A percentile compares a stretch with the other conserved stretches of the same genome.
phyloP scores from a whole-genome alignment of 2,113 vertebrate genomes.

The Ciconia maguari region DNA sequence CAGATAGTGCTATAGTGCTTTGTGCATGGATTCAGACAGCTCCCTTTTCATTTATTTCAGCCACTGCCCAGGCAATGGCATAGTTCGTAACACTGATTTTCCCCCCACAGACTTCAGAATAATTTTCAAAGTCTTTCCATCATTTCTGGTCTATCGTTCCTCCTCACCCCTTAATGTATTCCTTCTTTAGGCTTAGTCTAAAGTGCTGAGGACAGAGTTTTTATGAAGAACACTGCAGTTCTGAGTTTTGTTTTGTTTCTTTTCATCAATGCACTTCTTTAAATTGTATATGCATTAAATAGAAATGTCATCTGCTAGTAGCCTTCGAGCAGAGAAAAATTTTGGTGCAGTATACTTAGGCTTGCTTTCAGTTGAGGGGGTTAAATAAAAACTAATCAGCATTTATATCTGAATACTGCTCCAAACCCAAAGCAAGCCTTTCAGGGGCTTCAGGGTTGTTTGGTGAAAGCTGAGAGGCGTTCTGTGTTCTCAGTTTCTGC shows the following conservation, averaged over 20 bases:
- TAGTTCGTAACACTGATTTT: neutral
- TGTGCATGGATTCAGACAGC: neutral
- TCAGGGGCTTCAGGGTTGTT: neutral
- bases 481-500: neutral
- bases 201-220: neutral
- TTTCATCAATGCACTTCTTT: neutral
- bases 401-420: neutral
- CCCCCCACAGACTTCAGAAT: neutral
- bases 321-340: neutral
- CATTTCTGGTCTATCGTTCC: neutral
- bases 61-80: neutral
- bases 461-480: neutral
- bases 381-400: neutral
- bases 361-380: neutral
- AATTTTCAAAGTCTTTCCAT: neutral
- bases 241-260: neutral
- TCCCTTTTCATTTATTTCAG: neutral
- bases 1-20: neutral
- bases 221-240: neutral
- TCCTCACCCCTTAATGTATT: neutral
- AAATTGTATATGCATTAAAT: neutral
- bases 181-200: neutral
- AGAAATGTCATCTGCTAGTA: neutral
- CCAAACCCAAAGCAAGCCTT: neutral
- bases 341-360: neutral